These are phyloP conservation scores for Calliphora vomitoria DNA, from an alignment of 2,888 invertebrate genomes.

Conservation along the genomic window DNA sequence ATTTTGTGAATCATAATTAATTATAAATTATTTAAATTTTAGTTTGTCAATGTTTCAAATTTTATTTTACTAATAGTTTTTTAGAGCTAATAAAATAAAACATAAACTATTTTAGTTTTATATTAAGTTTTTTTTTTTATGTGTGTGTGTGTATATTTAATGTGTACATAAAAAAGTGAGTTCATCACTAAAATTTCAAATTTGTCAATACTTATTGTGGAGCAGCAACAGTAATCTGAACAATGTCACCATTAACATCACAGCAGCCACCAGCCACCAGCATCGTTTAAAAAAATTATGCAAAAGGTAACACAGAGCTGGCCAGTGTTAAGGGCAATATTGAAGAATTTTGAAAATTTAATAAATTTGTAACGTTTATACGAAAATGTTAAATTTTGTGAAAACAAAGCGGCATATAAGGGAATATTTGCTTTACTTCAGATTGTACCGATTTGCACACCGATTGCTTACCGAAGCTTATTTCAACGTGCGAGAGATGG, in stretches of 20 bases:
- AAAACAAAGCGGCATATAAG: too few relatives aligned
- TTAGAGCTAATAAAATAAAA: slow-evolving; percentile 13
- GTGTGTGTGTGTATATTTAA: too few relatives aligned
- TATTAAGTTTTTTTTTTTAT: too few relatives aligned
- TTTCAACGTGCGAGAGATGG: too few relatives aligned
- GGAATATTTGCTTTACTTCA: too few relatives aligned
- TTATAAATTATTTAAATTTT: slow-evolving; percentile 35
- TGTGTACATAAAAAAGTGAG: slow-evolving; percentile 23
- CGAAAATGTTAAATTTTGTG: too few relatives aligned
- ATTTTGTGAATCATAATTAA: slow-evolving; percentile 32
- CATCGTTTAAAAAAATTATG: neutral
- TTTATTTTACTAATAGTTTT: slow-evolving; percentile 14
- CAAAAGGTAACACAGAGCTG: slow-evolving; percentile 17
- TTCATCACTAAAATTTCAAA: slow-evolving; percentile 50
- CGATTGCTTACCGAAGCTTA: too few relatives aligned
- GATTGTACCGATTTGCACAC: too few relatives aligned
- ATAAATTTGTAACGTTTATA: too few relatives aligned
- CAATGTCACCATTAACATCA: slow-evolving; percentile 12
- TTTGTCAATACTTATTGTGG: slow-evolving; percentile 23
- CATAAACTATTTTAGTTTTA: slow-evolving; percentile 23
- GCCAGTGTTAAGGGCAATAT: neutral
- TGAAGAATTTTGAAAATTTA: neutral
- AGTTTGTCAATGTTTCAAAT: neutral
- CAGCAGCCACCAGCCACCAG: neutral
- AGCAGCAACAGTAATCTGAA: slow-evolving; percentile 7